A percentile compares a stretch with the other conserved stretches of the same genome.
Conservation (phyloP, 2,113 vertebrate species). For the Dicrurus megarhynchus region DNA sequence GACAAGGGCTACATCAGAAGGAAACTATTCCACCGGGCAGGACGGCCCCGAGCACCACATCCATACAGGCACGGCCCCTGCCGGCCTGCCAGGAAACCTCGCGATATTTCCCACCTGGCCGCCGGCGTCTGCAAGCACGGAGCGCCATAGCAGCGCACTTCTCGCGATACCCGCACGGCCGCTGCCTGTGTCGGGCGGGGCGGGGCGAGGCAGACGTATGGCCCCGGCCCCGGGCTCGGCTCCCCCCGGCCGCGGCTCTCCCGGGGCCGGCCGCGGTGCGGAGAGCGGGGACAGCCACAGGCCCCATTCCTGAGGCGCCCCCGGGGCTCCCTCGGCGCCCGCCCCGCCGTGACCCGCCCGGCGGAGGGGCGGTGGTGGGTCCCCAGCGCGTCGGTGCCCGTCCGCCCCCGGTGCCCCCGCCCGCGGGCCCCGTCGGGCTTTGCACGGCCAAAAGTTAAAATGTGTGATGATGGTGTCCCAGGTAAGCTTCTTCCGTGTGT, state of each 20-base stretch:
- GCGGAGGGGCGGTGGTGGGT: background rate
- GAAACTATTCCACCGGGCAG: background rate
- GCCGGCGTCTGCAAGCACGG: fast-evolving
- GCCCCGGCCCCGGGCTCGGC: fast-evolving
- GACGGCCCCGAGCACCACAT: fast-evolving
- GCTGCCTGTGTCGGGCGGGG: fast-evolving
- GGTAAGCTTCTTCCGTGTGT: background rate
- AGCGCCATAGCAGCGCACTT: fast-evolving
- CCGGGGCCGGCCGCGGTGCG: too few relatives aligned
- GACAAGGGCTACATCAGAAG: too few relatives aligned
- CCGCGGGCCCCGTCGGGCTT: background rate
- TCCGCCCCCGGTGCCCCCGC: background rate
- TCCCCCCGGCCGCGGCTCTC: fast-evolving
- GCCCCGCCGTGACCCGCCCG: background rate
- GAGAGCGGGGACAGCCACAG: fast-evolving
- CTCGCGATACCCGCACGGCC: background rate
- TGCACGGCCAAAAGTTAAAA: background rate
- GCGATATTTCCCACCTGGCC: background rate
- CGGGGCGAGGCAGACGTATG: background rate
- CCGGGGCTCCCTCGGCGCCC: too few relatives aligned
- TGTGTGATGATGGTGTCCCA: background rate
- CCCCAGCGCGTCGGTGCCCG: too few relatives aligned
- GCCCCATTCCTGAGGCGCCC: too few relatives aligned
- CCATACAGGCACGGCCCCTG: fast-evolving
- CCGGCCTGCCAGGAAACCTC: background rate